Evolutionary conservation across 2,888 invertebrate genomes (phyloP), one percentile per base, ranked within the genome.

Genomic region (Cyclophora albipunctata): DNA sequence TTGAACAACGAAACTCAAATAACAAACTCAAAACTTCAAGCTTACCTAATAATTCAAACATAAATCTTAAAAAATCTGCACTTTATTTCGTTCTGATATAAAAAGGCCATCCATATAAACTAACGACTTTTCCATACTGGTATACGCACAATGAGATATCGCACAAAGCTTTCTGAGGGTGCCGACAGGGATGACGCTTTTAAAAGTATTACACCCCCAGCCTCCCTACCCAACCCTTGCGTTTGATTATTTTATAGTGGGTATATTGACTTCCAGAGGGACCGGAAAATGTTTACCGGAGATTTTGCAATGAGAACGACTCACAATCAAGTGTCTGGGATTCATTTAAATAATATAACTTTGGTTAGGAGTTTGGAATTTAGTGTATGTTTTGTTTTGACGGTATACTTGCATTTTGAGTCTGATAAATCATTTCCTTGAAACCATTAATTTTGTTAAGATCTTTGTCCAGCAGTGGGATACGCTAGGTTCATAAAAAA

Each of bases 121-220:
- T 62, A 60, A 67, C 69, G 69, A 74, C 69, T 75, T 74, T 65
- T 70, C 71, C 69, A 62, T 63, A 63, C 70, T 66, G 71, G 62
- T 67, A 67, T 75, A 76, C 75, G 71, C 72, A 81, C 80, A 80
- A 78, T 78, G 75, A 20, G 20, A 75, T 70, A 77, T 67, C 63
- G 60, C 66, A 75, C 78, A 82, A 80, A 81, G 78, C 73, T 63
- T 67, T 64, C 63, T 62, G 68, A 71, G 75, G 76, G 75, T 70
- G 74, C 70, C 71, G 74, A 61, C 64, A 54, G 67, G 67, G 72
- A 69, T 71, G 76, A 77, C 72, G 84, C 86, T 87, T 85, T 87
- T 86, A 87, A 85, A 84, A 81, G 83, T 85, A 87, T 87, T 85
- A 86, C 79, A 67, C 65, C 66, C 62, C 72, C 66, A 71, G 70